phyloP scores from a whole-genome alignment of 2,113 vertebrate genomes.

The Varanus salvator region DNA sequence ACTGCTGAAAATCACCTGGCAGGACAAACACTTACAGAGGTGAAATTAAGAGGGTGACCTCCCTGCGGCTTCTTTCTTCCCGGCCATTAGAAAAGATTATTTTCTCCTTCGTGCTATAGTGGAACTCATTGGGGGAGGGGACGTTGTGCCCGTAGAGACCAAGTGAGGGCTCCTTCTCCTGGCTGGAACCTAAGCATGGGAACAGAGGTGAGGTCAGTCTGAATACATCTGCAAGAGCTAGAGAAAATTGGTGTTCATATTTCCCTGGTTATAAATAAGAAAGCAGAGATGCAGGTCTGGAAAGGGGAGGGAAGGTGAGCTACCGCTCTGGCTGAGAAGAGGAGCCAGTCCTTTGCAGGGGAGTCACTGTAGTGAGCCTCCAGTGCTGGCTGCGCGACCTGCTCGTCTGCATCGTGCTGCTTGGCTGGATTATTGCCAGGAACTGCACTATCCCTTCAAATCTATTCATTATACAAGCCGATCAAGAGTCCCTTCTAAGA shows the following conservation, averaged over 20 bases:
- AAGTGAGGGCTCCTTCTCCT: slow-evolving; percentile 60
- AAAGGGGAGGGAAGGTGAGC: not conserved
- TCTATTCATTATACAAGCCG: not conserved
- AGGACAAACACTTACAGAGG: slow-evolving; percentile 74
- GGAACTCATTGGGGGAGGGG: slow-evolving; percentile 52
- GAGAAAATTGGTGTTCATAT: not conserved
- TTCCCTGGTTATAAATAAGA: not conserved
- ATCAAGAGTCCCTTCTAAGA: not conserved
- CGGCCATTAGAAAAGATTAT: slow-evolving; percentile 57
- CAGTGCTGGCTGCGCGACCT: too few relatives aligned
- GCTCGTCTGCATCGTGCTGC: not conserved
- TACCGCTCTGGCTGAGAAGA: not conserved
- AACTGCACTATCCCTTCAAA: not conserved
- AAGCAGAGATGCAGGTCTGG: not conserved
- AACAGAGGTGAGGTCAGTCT: not conserved
- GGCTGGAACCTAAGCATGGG: slow-evolving; percentile 3
- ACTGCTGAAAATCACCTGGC: too few relatives aligned
- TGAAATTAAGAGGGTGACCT: slow-evolving; percentile 78
- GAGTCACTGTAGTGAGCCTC: too few relatives aligned
- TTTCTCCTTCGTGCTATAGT: slow-evolving; percentile 53
- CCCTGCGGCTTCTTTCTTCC: slow-evolving; percentile 28
- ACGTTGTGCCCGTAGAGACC: slow-evolving; percentile 57
- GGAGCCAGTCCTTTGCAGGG: too few relatives aligned
- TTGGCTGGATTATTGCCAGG: not conserved
- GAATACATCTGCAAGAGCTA: not conserved